phyloP scores from a whole-genome alignment of 2,113 vertebrate genomes.

The Pholis gunnellus region DNA sequence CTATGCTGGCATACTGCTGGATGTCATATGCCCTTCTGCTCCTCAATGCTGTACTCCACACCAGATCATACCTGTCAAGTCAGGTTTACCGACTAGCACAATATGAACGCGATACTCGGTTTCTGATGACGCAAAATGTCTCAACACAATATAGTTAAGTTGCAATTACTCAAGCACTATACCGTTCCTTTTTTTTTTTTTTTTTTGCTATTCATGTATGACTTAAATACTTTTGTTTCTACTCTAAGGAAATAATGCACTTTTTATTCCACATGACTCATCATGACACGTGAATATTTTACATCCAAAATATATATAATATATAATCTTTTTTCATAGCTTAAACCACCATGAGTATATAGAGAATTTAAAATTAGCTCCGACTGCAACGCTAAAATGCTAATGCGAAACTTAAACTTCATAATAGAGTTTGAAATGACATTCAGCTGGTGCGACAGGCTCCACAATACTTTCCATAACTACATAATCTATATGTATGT shows the following conservation, averaged over 20 bases:
- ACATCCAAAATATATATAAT: background rate
- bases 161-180: background rate
- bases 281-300: background rate
- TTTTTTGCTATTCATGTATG: background rate
- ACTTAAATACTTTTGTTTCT: background rate
- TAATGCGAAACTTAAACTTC: background rate
- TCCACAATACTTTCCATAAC: background rate
- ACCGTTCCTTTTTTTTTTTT: no score
- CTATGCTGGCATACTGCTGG: background rate
- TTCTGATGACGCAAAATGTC: slow-evolving; percentile 1
- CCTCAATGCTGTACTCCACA: background rate
- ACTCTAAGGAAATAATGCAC: background rate
- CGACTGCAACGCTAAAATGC: background rate
- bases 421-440: background rate
- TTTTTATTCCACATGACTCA: background rate
- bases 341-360: background rate
- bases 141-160: background rate
- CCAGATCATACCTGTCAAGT: background rate
- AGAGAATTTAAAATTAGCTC: background rate
- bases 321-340: background rate
- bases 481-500: background rate
- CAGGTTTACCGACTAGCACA: background rate
- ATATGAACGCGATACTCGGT: background rate
- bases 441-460: background rate
- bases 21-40: background rate